A percentile compares a stretch with the other conserved stretches of the same genome.
Conservation (phyloP, 2,888 invertebrate genomes). For the Cephus nigrinus region DNA sequence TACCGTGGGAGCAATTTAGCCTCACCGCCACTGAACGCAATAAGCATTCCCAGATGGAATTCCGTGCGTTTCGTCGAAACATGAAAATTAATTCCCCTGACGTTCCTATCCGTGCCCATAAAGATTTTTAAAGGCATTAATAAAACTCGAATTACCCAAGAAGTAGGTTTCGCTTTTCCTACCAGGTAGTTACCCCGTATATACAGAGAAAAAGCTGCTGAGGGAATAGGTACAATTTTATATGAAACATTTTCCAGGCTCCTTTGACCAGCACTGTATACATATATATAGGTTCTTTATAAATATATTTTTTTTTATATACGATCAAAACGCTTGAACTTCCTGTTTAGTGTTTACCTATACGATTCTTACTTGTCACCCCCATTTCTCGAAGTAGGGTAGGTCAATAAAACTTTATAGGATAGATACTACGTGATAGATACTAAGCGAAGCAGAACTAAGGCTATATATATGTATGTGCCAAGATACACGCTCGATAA, state of each 20-base stretch:
- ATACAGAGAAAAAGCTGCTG: background rate
- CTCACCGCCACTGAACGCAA: background rate
- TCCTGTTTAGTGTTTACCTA: background rate
- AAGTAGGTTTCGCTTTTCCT: background rate
- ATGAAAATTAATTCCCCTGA: background rate
- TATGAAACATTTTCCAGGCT: background rate
- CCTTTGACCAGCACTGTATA: background rate
- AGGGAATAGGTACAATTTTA: background rate
- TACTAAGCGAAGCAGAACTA: too few species aligned
- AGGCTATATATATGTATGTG: background rate
- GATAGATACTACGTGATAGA: background rate
- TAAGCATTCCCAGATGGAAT: background rate
- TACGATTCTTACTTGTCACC: background rate
- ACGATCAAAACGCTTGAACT: background rate
- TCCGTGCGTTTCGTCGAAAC: background rate
- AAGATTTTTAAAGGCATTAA: background rate
- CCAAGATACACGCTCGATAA: background rate
- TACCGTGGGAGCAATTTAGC: background rate
- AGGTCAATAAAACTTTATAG: background rate
- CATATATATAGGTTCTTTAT: background rate
- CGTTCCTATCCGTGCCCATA: background rate
- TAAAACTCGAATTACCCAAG: background rate
- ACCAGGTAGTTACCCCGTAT: background rate
- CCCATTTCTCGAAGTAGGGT: background rate
- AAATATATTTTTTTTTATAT: background rate